Evolutionary conservation across 1,140 invertebrate genomes (phyloP).

Genomic region (Plectus sambesii): DNA sequence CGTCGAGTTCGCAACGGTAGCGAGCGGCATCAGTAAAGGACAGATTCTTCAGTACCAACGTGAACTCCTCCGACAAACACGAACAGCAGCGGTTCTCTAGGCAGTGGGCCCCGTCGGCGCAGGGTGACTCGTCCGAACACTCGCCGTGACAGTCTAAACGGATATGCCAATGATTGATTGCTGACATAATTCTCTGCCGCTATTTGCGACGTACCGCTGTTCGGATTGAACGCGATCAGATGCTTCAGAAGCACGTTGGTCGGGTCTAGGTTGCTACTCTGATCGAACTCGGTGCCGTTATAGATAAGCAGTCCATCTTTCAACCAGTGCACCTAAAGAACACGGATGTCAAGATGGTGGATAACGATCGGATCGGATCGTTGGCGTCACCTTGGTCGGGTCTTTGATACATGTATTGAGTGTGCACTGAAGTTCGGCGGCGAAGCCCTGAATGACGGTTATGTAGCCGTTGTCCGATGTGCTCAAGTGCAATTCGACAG

Average conservation of each 20-base stretch:
- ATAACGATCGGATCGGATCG: no score
- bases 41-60: slow-evolving; percentile 21
- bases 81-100: slow-evolving; percentile 24
- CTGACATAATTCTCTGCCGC: no score
- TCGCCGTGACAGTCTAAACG: no score
- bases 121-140: slow-evolving; percentile 18
- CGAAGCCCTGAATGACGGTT: slow-evolving; percentile 29
- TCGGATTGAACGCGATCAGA: no score
- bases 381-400: no score
- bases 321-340: slow-evolving; percentile 22
- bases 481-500: slow-evolving; percentile 18
- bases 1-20: slow-evolving; percentile 24
- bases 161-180: no score
- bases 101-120: slow-evolving; percentile 19
- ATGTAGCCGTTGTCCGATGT: slow-evolving; percentile 24
- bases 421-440: slow-evolving; percentile 26
- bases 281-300: slow-evolving; percentile 20
- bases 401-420: slow-evolving; percentile 24
- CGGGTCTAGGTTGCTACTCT: slow-evolving; percentile 15
- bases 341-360: neutral
- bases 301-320: slow-evolving; percentile 24
- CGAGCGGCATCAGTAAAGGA: slow-evolving; percentile 27
- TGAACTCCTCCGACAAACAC: slow-evolving; percentile 22
- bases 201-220: no score
- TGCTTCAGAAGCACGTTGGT: no score